Evolutionary conservation across 2,888 invertebrate genomes (phyloP).

Genomic region (Mechanitis messenoides): DNA sequence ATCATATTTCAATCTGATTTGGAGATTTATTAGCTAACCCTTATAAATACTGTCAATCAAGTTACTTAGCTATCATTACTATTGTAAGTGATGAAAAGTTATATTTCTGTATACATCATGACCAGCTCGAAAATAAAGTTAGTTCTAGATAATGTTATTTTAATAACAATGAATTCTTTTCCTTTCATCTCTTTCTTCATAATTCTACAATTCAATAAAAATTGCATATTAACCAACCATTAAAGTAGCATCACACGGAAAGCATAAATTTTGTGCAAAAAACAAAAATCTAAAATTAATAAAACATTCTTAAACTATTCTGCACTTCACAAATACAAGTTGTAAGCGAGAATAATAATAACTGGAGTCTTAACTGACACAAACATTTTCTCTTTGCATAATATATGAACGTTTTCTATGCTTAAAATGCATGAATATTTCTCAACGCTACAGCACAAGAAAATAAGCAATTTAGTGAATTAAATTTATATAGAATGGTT

Average conservation of each 20-base stretch:
- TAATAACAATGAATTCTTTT: too few relatives aligned
- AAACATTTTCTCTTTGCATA: conserved; percentile 22
- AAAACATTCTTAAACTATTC: background rate
- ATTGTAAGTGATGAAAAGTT: background rate
- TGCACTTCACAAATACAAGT: conserved; percentile 5
- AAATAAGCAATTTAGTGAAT: conserved; percentile 11
- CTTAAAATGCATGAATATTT: conserved; percentile 19
- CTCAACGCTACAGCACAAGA: conserved; percentile 6
- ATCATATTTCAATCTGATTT: conserved; percentile 18
- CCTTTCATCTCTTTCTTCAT: too few relatives aligned
- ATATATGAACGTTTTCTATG: conserved; percentile 20
- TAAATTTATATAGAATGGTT: conserved; percentile 10
- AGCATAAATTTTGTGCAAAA: background rate
- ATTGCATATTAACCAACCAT: too few relatives aligned
- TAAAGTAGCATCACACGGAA: too few relatives aligned
- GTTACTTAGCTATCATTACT: conserved; percentile 45
- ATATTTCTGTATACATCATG: background rate
- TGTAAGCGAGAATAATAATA: conserved; percentile 18
- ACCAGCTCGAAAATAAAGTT: too few relatives aligned
- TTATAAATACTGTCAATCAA: conserved; percentile 41
- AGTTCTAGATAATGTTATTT: too few relatives aligned
- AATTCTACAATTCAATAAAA: too few relatives aligned
- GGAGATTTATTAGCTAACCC: conserved; percentile 19
- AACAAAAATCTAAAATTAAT: background rate
- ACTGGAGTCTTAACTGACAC: conserved; percentile 19